A percentile compares a stretch with the other conserved stretches of the same genome.
phyloP scores from a whole-genome alignment of 2,113 vertebrate genomes.

The Marcusenius ussheri region DNA sequence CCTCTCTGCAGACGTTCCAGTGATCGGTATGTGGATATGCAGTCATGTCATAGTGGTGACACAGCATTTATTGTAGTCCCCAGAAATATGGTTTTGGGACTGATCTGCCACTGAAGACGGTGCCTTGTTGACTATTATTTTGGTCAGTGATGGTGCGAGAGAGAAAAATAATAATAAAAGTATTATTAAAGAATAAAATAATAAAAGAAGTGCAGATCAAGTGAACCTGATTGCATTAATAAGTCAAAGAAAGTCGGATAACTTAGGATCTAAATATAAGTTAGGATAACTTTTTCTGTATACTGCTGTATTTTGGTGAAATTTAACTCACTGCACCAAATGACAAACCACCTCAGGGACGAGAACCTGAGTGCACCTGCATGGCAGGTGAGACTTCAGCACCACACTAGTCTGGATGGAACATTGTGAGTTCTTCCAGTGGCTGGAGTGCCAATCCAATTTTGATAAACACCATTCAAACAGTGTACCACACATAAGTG shows the following conservation, averaged over 20 bases:
- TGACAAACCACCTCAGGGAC: too few species aligned
- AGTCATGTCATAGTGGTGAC: neutral
- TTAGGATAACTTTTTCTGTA: neutral
- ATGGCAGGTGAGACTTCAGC: too few species aligned
- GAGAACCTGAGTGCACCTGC: too few species aligned
- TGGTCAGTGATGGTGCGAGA: neutral
- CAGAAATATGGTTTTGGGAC: neutral
- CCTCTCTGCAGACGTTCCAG: neutral
- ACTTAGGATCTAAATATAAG: too few species aligned
- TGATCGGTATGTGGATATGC: neutral
- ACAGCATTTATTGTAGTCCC: neutral
- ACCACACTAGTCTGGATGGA: too few species aligned
- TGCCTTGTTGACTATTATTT: neutral
- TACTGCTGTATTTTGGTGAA: neutral
- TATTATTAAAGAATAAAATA: too few species aligned
- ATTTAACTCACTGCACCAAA: neutral
- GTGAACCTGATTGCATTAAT: neutral
- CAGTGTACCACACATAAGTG: neutral
- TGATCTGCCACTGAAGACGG: neutral
- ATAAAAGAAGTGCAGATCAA: neutral
- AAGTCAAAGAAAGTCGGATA: neutral
- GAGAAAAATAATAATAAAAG: too few species aligned
- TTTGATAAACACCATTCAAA: too few species aligned
- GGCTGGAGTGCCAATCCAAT: too few species aligned
- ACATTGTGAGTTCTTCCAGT: too few species aligned